Percentiles rank a stretch among this genome's conserved stretches.
Evolutionary conservation across 2,113 vertebrate species (phyloP).

Genomic region (Phyllostomus hastatus): DNA sequence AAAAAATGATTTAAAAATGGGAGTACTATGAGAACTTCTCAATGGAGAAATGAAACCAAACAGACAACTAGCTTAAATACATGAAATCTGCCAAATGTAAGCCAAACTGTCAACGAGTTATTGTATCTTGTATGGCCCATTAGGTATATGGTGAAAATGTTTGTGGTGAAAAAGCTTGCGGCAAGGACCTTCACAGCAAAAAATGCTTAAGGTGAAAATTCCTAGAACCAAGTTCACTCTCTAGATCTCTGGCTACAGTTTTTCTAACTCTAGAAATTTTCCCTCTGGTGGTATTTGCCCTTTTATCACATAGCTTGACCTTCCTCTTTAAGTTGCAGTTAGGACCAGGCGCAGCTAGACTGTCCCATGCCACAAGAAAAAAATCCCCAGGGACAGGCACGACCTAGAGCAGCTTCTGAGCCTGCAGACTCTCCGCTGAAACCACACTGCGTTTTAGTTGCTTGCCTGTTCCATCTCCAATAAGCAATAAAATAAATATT

Average conservation of each 20-base stretch:
- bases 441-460: background rate
- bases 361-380: background rate
- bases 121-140: no score
- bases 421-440: background rate
- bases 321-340: constrained; percentile 15
- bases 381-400: background rate
- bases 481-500: constrained; percentile 44
- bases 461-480: background rate
- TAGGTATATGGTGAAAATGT: background rate
- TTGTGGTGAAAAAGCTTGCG: background rate
- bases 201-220: background rate
- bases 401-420: background rate
- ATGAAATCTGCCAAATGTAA: no score
- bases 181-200: background rate
- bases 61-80: background rate
- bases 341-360: background rate
- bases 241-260: background rate
- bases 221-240: background rate
- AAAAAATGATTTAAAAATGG: background rate
- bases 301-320: background rate
- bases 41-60: background rate
- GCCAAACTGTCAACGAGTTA: background rate
- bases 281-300: background rate
- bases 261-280: background rate
- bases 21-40: background rate